Base-by-base conservation (phyloP, 2,888 invertebrate genomes). In the Heliconius ismenius region DNA sequence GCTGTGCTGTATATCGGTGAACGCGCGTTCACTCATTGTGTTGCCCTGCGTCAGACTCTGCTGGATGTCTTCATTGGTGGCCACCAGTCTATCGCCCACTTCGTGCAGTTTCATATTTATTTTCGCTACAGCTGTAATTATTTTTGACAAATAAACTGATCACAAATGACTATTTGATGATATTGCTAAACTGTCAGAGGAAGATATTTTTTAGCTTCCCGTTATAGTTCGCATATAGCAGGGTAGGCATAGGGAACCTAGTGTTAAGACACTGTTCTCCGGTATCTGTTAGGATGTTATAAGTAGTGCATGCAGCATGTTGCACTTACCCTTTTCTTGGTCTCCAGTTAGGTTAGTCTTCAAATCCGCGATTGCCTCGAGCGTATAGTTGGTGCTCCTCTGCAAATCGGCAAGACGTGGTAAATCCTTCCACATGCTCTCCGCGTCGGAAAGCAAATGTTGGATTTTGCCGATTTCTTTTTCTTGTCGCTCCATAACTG, bases 321-420 rank as follows among this genome's bases (percentile, higher is more conserved):
- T 26, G 2, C 2, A 75, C 89, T 86, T 85, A 95, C 95, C 90
- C 80, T 88, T 89, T 60, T 95, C 93, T 39, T 91, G 89, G 43
- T 86, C 89, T 11, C 89, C 87, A 4, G 89, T 87, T 3, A 95
- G 82, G 39, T 94, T 92, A 49, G 92, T 91, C 79, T 94, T 95
- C 6, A 95, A 87, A 68, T 94, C 94, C 76, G 95, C 94, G 64
- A 97, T 81, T 0, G 95, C 92, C 68, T 92, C 93, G 65, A 95
- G 88, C 0, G 97, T 97, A 74, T 95, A 91, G 86, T 97, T 97
- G 79, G 95, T 94, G 54, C 95, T 85, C 18, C 90, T 88, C 76
- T 95, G 93, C 2, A 97, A 87, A 78, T 96, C 95, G 0, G 88
- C 84, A 24, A 89, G 88, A 7, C 92, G 88, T 7, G 96, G 95